Conservation (phyloP, 2,113 vertebrate species). For the Lasiurus cinereus region DNA sequence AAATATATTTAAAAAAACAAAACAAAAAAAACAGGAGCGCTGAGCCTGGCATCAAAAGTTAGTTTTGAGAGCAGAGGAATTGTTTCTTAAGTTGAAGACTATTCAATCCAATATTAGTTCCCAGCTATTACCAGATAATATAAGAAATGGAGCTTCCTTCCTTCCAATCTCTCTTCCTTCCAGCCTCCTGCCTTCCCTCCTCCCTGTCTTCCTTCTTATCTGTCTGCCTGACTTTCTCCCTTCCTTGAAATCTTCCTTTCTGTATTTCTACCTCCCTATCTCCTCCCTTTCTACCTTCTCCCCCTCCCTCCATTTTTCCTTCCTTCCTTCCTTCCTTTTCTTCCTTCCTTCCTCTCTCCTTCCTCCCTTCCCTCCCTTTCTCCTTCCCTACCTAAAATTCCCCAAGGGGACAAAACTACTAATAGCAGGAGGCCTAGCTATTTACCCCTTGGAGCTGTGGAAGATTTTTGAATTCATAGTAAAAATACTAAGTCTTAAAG, state of each 20-base stretch:
- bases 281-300: too few relatives aligned
- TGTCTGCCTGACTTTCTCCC: too few relatives aligned
- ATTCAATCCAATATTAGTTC: conserved; percentile 90
- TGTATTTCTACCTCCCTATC: too few relatives aligned
- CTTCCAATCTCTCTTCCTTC: too few relatives aligned
- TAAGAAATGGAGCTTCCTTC: conserved; percentile 91
- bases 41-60: not conserved
- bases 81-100: not conserved
- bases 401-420: not conserved
- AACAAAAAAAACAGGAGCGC: too few relatives aligned
- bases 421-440: not conserved
- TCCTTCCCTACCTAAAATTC: not conserved
- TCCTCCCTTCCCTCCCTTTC: not conserved
- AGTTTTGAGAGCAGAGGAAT: not conserved
- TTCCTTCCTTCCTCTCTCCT: not conserved
- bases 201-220: too few relatives aligned
- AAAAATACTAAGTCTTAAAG: not conserved
- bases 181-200: too few relatives aligned
- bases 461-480: not conserved
- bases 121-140: conserved; percentile 94
- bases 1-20: too few relatives aligned
- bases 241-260: too few relatives aligned
- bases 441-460: not conserved
- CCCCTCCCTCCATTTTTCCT: not conserved
- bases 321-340: fast-evolving